A percentile compares a stretch with the other conserved stretches of the same genome.
Evolutionary conservation across 2,888 invertebrate genomes (phyloP).

Genomic region (Mycalesis mineus): DNA sequence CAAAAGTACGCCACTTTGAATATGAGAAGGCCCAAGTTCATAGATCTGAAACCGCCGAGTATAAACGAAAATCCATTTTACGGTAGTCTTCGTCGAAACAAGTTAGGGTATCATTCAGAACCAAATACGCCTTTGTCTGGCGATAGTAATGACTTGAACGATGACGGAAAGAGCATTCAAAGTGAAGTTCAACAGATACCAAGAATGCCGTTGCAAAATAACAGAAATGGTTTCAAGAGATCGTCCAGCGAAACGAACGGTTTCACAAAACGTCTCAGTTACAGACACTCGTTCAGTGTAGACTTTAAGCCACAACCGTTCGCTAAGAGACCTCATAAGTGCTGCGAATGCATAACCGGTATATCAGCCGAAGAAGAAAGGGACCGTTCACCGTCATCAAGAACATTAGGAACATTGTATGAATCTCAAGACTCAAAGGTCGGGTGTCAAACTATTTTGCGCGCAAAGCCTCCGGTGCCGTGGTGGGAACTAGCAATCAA

Average conservation of each 20-base stretch:
- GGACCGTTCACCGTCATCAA: constrained; percentile 50
- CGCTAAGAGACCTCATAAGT: constrained; percentile 64
- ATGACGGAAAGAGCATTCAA: constrained; percentile 52
- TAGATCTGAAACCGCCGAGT: constrained; percentile 58
- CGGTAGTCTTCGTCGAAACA: constrained; percentile 64
- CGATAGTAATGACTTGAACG: constrained; percentile 51
- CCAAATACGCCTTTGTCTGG: constrained; percentile 68
- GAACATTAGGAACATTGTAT: constrained; percentile 71
- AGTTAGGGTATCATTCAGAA: constrained; percentile 72
- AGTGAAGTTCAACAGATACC: constrained; percentile 69
- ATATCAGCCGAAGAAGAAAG: constrained; percentile 58
- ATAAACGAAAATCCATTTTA: constrained; percentile 58
- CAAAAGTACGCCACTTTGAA: constrained; percentile 74
- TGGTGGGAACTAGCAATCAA: constrained; percentile 94
- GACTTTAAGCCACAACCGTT: constrained; percentile 58
- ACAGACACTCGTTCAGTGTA: constrained; percentile 72
- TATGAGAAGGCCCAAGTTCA: constrained; percentile 68
- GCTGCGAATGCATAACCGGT: constrained; percentile 73
- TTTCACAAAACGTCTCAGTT: constrained; percentile 67
- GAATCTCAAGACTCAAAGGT: constrained; percentile 81
- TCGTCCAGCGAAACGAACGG: constrained; percentile 71
- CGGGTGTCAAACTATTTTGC: constrained; percentile 81
- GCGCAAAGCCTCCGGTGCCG: constrained; percentile 85
- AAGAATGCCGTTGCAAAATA: constrained; percentile 66
- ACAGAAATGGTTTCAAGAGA: constrained; percentile 67